phyloP scores from a whole-genome alignment of 2,797 vertebrate species.

The Gymnopithys bicolor region DNA sequence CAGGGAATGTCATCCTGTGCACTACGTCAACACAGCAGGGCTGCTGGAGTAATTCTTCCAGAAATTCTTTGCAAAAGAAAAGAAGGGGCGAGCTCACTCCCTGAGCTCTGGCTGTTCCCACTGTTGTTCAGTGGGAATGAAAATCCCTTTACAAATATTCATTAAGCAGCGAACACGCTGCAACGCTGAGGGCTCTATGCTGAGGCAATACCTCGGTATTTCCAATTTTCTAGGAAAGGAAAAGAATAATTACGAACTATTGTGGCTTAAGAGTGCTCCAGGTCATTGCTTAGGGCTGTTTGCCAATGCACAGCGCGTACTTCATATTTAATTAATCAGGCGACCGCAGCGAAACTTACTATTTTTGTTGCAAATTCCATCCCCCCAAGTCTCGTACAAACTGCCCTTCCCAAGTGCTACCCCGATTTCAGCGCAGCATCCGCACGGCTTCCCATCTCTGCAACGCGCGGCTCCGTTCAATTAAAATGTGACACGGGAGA shows the following conservation, averaged over 20 bases:
- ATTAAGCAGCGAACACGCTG: not conserved
- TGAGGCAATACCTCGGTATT: not conserved
- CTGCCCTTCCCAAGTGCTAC: not conserved
- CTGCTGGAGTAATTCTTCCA: not conserved
- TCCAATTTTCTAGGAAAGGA: not conserved
- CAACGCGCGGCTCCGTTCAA: not conserved
- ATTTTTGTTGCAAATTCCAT: not conserved
- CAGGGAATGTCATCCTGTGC: not conserved
- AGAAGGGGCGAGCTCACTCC: not conserved
- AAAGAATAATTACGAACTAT: not conserved
- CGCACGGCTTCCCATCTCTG: not conserved
- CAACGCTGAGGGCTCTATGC: not conserved
- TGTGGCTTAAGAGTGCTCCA: not conserved
- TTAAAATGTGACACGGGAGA: not conserved
- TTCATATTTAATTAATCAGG: not conserved
- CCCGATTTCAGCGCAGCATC: not conserved
- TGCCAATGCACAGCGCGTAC: not conserved
- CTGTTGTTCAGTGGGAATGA: not conserved
- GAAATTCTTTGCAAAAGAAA: not conserved
- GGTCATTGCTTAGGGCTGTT: not conserved
- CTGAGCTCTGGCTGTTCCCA: not conserved
- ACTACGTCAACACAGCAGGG: not conserved
- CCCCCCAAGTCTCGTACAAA: not conserved
- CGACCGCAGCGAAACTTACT: not conserved
- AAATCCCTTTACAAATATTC: slow-evolving; percentile 10